Conservation (phyloP, 2,888 invertebrate genomes). For the Rhagium mordax region DNA sequence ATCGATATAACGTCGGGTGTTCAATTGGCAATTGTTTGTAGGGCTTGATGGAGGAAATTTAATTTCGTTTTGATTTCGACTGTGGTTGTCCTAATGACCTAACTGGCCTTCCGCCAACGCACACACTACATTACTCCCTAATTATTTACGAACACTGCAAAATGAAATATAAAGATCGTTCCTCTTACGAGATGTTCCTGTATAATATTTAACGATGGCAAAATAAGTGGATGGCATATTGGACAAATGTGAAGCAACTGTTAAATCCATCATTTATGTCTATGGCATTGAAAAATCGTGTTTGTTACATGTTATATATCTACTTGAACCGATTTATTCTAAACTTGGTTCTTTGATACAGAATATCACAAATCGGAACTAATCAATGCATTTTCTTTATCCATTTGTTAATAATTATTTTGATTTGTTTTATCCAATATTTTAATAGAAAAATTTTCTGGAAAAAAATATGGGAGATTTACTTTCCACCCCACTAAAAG, state of each 20-base stretch:
- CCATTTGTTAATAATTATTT: too few species aligned
- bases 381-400: too few species aligned
- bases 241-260: not conserved
- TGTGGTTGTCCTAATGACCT: conserved; percentile 36
- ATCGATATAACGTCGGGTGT: not conserved
- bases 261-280: not conserved
- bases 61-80: conserved; percentile 3
- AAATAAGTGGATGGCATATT: not conserved
- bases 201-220: not conserved
- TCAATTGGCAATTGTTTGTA: not conserved
- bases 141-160: conserved; percentile 11
- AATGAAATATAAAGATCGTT: not conserved
- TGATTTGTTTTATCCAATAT: too few species aligned
- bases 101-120: conserved; percentile 43
- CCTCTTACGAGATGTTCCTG: not conserved
- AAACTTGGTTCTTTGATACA: too few species aligned
- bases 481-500: too few species aligned
- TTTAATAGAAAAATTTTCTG: too few species aligned
- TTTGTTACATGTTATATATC: not conserved
- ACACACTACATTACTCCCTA: conserved; percentile 23
- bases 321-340: too few species aligned
- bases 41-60: conserved; percentile 17
- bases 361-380: too few species aligned
- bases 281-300: conserved; percentile 1
- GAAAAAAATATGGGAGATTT: too few species aligned